phyloP scores from a whole-genome alignment of 2,113 vertebrate genomes.

The Saiga tatarica region DNA sequence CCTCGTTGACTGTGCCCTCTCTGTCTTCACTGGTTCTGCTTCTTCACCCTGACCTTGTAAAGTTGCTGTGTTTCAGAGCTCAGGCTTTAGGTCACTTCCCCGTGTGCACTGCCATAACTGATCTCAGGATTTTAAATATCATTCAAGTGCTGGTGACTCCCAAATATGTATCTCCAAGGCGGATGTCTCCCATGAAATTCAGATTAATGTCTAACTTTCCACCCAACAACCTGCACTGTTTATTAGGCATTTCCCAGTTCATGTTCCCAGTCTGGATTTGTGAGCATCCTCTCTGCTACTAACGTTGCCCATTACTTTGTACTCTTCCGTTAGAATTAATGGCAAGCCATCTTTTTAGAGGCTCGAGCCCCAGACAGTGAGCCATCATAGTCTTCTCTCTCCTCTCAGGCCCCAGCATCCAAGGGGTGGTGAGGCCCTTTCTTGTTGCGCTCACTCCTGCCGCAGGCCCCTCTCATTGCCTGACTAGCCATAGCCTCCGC shows the following conservation, averaged over 20 bases:
- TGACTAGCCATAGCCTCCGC: neutral
- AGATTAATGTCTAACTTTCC: neutral
- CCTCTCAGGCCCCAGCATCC: neutral
- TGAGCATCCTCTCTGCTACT: neutral
- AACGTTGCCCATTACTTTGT: neutral
- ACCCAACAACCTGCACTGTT: neutral
- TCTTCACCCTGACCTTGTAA: neutral
- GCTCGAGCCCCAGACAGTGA: neutral
- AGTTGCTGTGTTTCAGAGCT: neutral
- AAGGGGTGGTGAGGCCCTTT: neutral
- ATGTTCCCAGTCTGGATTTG: neutral
- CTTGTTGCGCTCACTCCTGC: neutral
- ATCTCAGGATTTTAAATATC: neutral
- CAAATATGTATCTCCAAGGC: neutral
- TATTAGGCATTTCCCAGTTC: neutral
- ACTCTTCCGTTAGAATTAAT: neutral
- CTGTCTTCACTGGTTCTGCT: neutral
- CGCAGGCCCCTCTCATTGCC: neutral
- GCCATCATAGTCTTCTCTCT: neutral
- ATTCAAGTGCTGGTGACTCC: neutral
- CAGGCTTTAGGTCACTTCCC: neutral
- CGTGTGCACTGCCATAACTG: fast-evolving
- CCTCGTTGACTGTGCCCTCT: neutral
- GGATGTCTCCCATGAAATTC: neutral
- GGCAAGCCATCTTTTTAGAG: neutral